Percentiles rank a stretch among this genome's conserved stretches.
These are phyloP conservation scores for Tenodera sinensis DNA, from an alignment of 2,888 invertebrate species.

Conservation along the genomic window DNA sequence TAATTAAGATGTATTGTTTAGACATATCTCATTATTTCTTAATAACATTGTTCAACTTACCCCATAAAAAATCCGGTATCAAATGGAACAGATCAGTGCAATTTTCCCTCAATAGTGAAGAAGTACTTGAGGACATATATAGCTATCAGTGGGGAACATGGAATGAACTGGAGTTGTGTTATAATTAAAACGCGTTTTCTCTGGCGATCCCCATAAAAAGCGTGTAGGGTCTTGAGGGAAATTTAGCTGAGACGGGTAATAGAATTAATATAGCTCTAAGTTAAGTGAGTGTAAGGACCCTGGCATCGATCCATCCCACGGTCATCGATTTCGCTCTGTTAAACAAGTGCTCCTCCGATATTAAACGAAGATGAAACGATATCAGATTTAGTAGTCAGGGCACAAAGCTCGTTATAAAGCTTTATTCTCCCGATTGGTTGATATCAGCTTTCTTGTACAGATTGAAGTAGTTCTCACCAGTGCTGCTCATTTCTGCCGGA, in stretches of 20 bases:
- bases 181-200: not conserved
- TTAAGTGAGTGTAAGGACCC: not conserved
- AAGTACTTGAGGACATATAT: too few species aligned
- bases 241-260: not conserved
- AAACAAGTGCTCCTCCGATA: too few species aligned
- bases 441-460: not conserved
- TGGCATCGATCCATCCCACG: not conserved
- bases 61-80: too few species aligned
- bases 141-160: too few species aligned
- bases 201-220: not conserved
- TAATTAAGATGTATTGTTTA: too few species aligned
- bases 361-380: not conserved
- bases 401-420: not conserved
- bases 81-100: too few species aligned
- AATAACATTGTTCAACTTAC: too few species aligned
- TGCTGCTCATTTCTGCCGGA: constrained; percentile 16
- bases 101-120: too few species aligned
- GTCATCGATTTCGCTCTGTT: not conserved
- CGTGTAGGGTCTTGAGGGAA: not conserved
- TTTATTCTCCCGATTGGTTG: too few species aligned
- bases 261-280: not conserved
- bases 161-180: not conserved
- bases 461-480: not conserved
- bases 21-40: too few species aligned
- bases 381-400: not conserved